Percentiles rank a stretch among this genome's conserved stretches.
These are phyloP conservation scores for Cetonia aurata DNA, from an alignment of 2,888 invertebrate genomes.

Conservation along the genomic window DNA sequence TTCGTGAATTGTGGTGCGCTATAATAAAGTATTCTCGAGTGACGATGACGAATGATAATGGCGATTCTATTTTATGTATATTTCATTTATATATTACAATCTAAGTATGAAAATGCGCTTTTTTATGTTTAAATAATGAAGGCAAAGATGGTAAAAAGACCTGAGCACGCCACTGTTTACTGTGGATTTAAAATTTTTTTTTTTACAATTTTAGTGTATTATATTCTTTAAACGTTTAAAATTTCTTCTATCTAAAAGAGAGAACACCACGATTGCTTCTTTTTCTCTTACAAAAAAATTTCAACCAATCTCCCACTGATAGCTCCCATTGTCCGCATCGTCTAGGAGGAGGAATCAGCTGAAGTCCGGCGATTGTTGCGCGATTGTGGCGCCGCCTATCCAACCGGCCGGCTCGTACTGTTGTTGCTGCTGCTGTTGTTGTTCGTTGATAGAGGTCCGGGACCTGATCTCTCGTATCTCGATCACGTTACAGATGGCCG, in stretches of 20 bases:
- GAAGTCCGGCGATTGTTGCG: constrained; percentile 31
- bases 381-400: constrained; percentile 25
- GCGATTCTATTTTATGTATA: no score
- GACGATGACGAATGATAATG: no score
- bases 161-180: constrained; percentile 61
- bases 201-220: not conserved
- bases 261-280: constrained; percentile 55
- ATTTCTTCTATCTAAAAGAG: constrained; percentile 44
- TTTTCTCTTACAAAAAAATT: constrained; percentile 28
- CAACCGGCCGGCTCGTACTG: constrained; percentile 50
- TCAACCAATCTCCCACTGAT: not conserved
- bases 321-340: constrained; percentile 21
- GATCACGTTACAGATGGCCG: constrained; percentile 44
- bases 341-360: constrained; percentile 36
- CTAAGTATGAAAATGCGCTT: no score
- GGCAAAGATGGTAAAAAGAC: constrained; percentile 66
- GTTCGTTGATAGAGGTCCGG: constrained; percentile 55
- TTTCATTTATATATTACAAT: no score
- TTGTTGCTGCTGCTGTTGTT: constrained; percentile 53
- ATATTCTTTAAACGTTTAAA: constrained; percentile 44
- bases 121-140: constrained; percentile 51
- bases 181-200: constrained; percentile 23
- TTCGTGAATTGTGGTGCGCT: no score
- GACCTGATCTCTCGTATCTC: constrained; percentile 40
- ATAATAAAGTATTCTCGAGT: no score